These are phyloP conservation scores for Julus scanicus DNA, from an alignment of 2,888 invertebrate genomes.

Conservation along the genomic window DNA sequence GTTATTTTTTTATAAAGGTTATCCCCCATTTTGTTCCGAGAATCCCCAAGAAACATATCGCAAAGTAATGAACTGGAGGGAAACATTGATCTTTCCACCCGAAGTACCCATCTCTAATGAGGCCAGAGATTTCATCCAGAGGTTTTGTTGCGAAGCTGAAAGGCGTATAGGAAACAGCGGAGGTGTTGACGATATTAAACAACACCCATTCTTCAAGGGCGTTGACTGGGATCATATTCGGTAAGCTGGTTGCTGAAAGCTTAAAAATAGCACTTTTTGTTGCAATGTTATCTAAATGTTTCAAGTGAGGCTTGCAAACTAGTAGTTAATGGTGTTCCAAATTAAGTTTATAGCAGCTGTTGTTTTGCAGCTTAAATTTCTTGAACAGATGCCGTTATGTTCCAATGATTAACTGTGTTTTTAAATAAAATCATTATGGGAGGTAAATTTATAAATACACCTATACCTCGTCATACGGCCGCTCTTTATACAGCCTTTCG, in stretches of 20 bases:
- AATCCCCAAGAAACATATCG: constrained; percentile 96
- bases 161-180: constrained; percentile 81
- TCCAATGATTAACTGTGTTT: too few species aligned
- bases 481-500: too few species aligned
- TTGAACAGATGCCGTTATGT: too few species aligned
- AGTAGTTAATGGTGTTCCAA: too few species aligned
- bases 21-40: constrained; percentile 99
- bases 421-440: too few species aligned
- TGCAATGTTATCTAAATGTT: too few species aligned
- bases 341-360: too few species aligned
- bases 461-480: too few species aligned
- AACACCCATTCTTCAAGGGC: constrained; percentile 87
- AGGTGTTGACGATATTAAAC: constrained; percentile 92
- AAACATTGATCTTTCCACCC: constrained; percentile 97
- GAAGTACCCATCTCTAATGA: constrained; percentile 99
- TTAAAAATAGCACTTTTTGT: too few species aligned
- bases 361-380: too few species aligned
- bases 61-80: constrained; percentile 99
- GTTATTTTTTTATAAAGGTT: constrained; percentile 72
- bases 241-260: constrained; percentile 61
- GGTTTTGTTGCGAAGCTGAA: constrained; percentile 97
- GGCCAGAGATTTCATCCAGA: constrained; percentile 90
- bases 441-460: too few species aligned
- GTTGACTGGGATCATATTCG: constrained; percentile 99
- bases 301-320: too few species aligned